Base-by-base conservation (phyloP, 1,140 invertebrate species). In the Eubasilissa regina region DNA sequence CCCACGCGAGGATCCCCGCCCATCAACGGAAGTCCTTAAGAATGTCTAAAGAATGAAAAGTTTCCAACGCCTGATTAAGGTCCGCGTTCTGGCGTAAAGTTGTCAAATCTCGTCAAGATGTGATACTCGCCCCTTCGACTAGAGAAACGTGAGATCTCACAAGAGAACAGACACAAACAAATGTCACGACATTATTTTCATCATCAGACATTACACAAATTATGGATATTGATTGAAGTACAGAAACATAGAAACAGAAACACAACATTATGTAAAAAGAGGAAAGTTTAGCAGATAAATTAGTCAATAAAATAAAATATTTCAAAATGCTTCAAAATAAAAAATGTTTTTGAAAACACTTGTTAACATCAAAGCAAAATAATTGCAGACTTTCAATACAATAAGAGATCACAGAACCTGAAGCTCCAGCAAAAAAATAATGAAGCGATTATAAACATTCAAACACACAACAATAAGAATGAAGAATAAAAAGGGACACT, bases 401-500 rank as follows among this genome's bases (percentile, higher is more conserved):
- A 9, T 58, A 21, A 15, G 55, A 19, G 55, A 58, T 17, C 17
- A 10, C 8, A 58, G 11, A 21, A 68, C 43, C 48, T 43, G 43
- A 74, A 74, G 35, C 70, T 17, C 9, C 17, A 56, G 35, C 51
- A 53, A 70, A 44, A 68, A 47, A 70, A 55, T 6, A 19, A 73
- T 56, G 11, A 74, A 74, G 70, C 70, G n/a, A 74, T 55, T 47
- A 15, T 9, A 43, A 43, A 73, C 17, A 51, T 35, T 43, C 25
- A 74, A 70, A 70, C 66, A 74, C 53, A 74, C 70, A 74, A 74
- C 53, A 56, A 44, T 44, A 13, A 74, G 53, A 56, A 17, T 35
- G 70, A 44, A 74, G n/a, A n/a, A n/a, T n/a, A 74, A 70, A 74
- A n/a, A 53, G 35, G 51, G 51, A 58, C 70, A 74, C 70, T n/a